Evolutionary conservation across 2,888 invertebrate genomes (phyloP), one percentile per base, ranked within the genome.

Genomic region (Portevinia maculata): DNA sequence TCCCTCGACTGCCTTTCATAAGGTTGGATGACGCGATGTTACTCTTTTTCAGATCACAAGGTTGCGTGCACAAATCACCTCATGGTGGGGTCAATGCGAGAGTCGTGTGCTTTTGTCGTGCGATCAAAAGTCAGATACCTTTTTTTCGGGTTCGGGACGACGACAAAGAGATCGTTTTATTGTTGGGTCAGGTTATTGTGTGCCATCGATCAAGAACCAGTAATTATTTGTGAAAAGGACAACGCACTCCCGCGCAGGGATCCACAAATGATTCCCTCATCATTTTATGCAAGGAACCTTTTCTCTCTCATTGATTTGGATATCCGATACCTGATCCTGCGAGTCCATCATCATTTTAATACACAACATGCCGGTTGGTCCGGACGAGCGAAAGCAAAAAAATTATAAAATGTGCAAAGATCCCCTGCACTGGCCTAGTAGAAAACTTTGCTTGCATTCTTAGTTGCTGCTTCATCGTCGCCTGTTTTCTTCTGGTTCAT

Each of bases 111-210:
- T 60, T 48, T 37, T 52, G 30, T 65, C 62, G 48, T 62, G 44
- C 50, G 50, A 62, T 73, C 69, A 64, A 34, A n/a, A 39, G 53
- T 55, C 53, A 55, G 55, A 55, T 32, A 60, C 9, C 3, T 55
- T 62, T 34, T 60, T 75, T 75, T 65, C 28, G 44, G 59, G 67
- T 75, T 53, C 44, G 59, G 67, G n/a, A 34, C 34, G 9, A 34
- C 28, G 70, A 41, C 17, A 34, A 62, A 17, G 32, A 53, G 62
- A 74, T 55, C 46, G 37, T 57, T 75, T 81, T 70, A 81, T 81
- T 81, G 81, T 81, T 81, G 81, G 81, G 81, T 76, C 81, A 81
- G 81, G 81, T 81, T 81, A 81, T 81, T 81, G 81, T 81, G 70
- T 75, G 65, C 76, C 76, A 81, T 81, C 81, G 75, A 81, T 81